These are phyloP conservation scores for Saccopteryx leptura DNA, from an alignment of 2,113 vertebrate species.

Conservation along the genomic window DNA sequence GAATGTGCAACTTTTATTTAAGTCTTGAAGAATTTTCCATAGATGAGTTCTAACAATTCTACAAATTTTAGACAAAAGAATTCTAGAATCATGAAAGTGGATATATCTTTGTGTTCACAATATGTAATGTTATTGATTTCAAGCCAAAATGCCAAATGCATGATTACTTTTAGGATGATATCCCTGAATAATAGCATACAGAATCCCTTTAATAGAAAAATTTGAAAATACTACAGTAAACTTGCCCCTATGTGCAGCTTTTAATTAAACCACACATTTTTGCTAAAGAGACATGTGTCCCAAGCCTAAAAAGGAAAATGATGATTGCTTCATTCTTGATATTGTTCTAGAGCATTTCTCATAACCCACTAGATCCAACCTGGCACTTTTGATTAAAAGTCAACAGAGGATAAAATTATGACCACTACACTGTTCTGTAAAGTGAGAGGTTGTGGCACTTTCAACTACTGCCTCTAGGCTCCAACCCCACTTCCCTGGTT, in stretches of 20 bases:
- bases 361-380: not conserved
- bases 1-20: not conserved
- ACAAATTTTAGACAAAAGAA: not conserved
- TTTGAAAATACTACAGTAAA: constrained; percentile 73
- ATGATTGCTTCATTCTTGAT: constrained; percentile 9
- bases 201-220: not conserved
- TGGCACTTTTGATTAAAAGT: not conserved
- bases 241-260: constrained; percentile 74
- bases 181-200: not conserved
- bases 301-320: not conserved
- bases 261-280: constrained; percentile 66
- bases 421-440: not conserved
- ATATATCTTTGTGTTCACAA: not conserved
- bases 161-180: not conserved
- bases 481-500: not conserved
- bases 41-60: constrained; percentile 7
- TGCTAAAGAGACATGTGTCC: not conserved
- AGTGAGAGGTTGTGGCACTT: not conserved
- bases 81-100: not conserved
- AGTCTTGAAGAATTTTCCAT: not conserved
- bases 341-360: not conserved
- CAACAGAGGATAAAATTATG: not conserved
- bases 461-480: not conserved
- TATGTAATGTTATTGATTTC: not conserved
- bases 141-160: constrained; percentile 45